Base-by-base conservation (phyloP, 53 echinoderm and acorn worm genomes). In the Hippasteria phrygiana region DNA sequence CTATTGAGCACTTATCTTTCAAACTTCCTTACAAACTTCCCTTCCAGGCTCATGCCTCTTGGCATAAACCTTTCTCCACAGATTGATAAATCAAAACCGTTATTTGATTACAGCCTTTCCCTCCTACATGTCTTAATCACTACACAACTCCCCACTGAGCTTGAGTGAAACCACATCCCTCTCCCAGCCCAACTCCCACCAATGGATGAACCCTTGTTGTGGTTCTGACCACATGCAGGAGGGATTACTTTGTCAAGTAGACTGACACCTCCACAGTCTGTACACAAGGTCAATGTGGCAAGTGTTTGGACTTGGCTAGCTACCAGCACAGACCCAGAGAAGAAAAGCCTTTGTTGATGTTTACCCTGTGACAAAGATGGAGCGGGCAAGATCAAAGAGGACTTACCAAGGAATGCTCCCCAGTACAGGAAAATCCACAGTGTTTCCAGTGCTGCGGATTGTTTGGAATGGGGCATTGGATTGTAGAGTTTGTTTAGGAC, bases 161-260 rank as follows among this genome's bases (percentile, higher is more conserved):
- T 67, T 67, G 67, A 35, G 4, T 11, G 34, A 67, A 67, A 34
- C 36, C 67, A 35, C 36, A 63, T 20, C n/a, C 63, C 22, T 4
- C 24, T 28, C 31, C 9, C 0, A 63, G 26, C 63, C n/a, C 34
- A 1, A 33, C 12, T 18, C 35, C 67, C 67, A 10, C 32, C 12
- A 17, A 4, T 37, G 3, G 12, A 5, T 4, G 7, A 73, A 40
- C 14, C 42, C 26, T 73, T 73, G 43, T 73, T 41, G 43, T 73
- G 73, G 43, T 43, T 43, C 24, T 72, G 71, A 36, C 50, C 69
- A 50, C 69, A 50, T 64, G 64, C 20, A 47, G 3, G 34, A 18
- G 29, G 70, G 85, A 85, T 85, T 50, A 85, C 71, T 47, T 48
- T 71, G 85, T 85, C 85, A 71, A 85, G 47, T 35, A 70, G 85